Percentiles rank a stretch among this genome's conserved stretches.
Conservation (phyloP, 2,797 vertebrate species). For the Helostoma temminkii region DNA sequence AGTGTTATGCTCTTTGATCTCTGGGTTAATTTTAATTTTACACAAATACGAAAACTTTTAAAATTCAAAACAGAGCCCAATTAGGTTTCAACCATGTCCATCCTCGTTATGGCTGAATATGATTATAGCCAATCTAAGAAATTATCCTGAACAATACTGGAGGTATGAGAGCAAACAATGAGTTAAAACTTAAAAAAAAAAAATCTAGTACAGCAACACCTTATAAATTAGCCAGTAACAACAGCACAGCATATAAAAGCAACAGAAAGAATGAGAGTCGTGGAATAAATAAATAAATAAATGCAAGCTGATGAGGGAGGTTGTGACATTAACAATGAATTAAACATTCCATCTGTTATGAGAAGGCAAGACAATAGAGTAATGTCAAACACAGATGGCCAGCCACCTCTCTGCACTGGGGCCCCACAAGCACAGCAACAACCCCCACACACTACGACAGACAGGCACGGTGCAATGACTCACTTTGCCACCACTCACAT, state of each 20-base stretch:
- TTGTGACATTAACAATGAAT: slow-evolving; percentile 68
- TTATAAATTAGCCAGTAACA: slow-evolving; percentile 81
- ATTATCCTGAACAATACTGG: slow-evolving; percentile 97
- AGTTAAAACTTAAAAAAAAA: slow-evolving; percentile 58
- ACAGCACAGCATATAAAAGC: slow-evolving; percentile 86
- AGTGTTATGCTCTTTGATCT: slow-evolving; percentile 66
- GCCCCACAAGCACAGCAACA: slow-evolving; percentile 87
- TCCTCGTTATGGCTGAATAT: slow-evolving; percentile 56
- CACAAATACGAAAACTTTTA: slow-evolving; percentile 37
- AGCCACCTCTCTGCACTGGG: slow-evolving; percentile 90
- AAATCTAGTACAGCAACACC: slow-evolving; percentile 83
- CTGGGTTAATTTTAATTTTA: slow-evolving; percentile 58
- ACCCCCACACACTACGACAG: slow-evolving; percentile 79
- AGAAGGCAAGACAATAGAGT: slow-evolving; percentile 85
- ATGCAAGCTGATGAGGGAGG: slow-evolving; percentile 80
- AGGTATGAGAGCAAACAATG: slow-evolving; percentile 72
- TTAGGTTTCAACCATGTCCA: slow-evolving; percentile 48
- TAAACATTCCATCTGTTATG: slow-evolving; percentile 78
- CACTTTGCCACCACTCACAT: slow-evolving; percentile 99
- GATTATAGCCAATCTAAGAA: slow-evolving; percentile 72
- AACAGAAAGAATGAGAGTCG: slow-evolving; percentile 80
- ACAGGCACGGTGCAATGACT: slow-evolving; percentile 97
- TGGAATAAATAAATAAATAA: slow-evolving; percentile 52
- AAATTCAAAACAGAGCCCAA: slow-evolving; percentile 64
- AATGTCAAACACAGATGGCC: slow-evolving; percentile 89